Conservation (phyloP, 2,797 vertebrate genomes). For the Apodemus agrarius region DNA sequence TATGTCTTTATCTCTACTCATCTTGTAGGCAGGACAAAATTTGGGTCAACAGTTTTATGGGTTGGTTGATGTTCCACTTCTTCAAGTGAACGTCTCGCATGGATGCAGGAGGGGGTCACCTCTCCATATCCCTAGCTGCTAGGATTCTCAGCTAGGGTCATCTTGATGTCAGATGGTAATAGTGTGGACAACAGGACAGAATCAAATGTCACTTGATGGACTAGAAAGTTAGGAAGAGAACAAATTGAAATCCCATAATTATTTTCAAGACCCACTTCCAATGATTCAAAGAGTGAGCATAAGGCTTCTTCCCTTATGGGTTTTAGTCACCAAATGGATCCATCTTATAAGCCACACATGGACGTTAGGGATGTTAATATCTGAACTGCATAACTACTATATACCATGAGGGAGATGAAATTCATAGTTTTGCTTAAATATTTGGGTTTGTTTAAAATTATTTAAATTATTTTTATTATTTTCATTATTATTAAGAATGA, state of each 20-base stretch:
- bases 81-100: fast-evolving
- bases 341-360: background rate
- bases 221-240: background rate
- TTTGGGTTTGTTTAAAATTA: background rate
- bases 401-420: background rate
- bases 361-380: background rate
- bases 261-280: background rate
- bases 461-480: too few species aligned
- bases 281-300: background rate
- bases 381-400: background rate
- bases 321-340: background rate
- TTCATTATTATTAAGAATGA: background rate
- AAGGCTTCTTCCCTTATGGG: background rate
- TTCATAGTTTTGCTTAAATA: background rate
- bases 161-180: background rate
- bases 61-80: background rate
- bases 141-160: background rate
- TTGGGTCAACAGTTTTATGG: background rate
- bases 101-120: background rate
- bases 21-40: background rate
- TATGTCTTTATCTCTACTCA: background rate
- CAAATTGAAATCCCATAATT: background rate
- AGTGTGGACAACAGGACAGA: background rate
- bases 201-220: too few species aligned
- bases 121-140: background rate